A percentile compares a stretch with the other conserved stretches of the same genome.
Conservation (phyloP, 2,797 vertebrate species). For the Pelochelys cantorii region DNA sequence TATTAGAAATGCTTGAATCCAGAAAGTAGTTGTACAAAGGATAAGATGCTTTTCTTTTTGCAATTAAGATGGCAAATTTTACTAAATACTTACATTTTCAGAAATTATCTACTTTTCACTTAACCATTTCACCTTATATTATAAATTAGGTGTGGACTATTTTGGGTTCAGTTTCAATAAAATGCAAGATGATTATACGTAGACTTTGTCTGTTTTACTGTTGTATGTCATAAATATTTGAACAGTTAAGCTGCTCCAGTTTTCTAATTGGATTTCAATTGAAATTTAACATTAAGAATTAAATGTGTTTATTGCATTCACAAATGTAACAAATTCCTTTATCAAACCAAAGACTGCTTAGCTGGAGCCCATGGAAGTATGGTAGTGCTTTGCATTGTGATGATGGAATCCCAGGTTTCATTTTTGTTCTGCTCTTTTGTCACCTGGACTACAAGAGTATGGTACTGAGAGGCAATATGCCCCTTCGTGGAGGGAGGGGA, state of each 20-base stretch:
- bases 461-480: not conserved
- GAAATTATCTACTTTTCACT: not conserved
- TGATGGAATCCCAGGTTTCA: conserved; percentile 42
- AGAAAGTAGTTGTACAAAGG: conserved; percentile 12
- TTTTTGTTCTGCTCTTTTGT: conserved; percentile 45
- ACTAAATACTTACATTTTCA: not conserved
- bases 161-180: not conserved
- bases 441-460: not conserved
- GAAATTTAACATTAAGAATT: not conserved
- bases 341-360: conserved; percentile 7
- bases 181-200: not conserved
- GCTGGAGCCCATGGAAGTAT: conserved; percentile 15
- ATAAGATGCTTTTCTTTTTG: conserved; percentile 35
- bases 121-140: not conserved
- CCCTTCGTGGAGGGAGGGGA: not conserved
- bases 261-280: not conserved
- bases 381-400: not conserved
- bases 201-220: not conserved
- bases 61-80: not conserved
- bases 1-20: not conserved
- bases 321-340: conserved; percentile 1
- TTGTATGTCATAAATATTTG: not conserved
- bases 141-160: not conserved
- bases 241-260: not conserved
- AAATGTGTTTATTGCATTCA: not conserved